Base-by-base conservation (phyloP, 23 tunicate species). In the Styela clava region DNA sequence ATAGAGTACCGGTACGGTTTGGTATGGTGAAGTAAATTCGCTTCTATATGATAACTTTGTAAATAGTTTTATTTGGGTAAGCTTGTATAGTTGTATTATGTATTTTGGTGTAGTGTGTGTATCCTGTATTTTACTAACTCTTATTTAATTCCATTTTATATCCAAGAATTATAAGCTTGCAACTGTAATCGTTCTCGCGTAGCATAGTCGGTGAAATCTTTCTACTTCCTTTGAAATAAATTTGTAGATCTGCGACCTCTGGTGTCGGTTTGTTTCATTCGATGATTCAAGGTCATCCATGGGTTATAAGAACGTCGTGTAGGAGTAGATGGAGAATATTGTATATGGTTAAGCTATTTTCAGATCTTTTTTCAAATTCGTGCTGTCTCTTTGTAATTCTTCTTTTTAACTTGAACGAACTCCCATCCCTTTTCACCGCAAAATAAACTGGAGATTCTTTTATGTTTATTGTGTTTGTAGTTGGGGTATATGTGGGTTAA, bases 361-460 rank as follows among this genome's bases (percentile, higher is more conserved):
- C n/a, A n/a, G n/a, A n/a, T n/a, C n/a, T n/a, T n/a, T n/a, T 12
- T 44, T 44, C 9, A 44, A 44, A 5, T 44, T 44, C 12, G 56
- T 44, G 56, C 56, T 44, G 56, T 44, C n/a, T n/a, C n/a, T n/a
- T 44, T 44, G 12, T 5, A 44, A 44, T 44, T 44, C 56, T 44
- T 44, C 56, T 44, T 44, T 65, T 65, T 3, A 65, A 3, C 30
- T 65, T 24, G 9, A 27, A 24, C 70, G 70, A 65, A 65, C 70
- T 65, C 16, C 70, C 70, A 56, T 24, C 70, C 18, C 31, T 27
- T 65, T 65, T 27, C 70, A 24, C 70, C 70, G 30, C 31, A 65
- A 24, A 65, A 65, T 65, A 24, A 27, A 24, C 30, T 27, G 16
- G 70, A 9, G 30, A 24, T 65, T 65, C 31, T 24, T 65, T 65